Base-by-base conservation (phyloP, 2,888 invertebrate genomes). In the Drosophila prolongata region DNA sequence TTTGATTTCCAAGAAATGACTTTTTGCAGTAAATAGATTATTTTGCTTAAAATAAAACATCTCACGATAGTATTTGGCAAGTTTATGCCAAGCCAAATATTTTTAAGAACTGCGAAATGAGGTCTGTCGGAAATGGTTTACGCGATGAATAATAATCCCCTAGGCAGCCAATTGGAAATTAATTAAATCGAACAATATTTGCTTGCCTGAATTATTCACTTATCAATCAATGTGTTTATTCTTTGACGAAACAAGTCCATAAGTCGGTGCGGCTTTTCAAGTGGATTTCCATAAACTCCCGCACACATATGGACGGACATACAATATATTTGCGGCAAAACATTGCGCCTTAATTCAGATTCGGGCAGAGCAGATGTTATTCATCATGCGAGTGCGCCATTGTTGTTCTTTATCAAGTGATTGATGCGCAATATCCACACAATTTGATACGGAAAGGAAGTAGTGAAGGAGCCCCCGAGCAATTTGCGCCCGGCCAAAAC, bases 381-480 rank as follows among this genome's bases (percentile, higher is more conserved):
- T 76, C 76, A 80, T 72, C 72, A 72, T 73, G 44, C 54, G 84
- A 84, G 74, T 79, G 73, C 73, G 80, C 79, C 81, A 84, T 75
- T 83, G 82, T 85, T 83, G 87, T 76, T 80, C 72, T 67, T 81
- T 69, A 81, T 81, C 72, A 67, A 77, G 74, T 87, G 83, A 83
- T 83, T 83, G 83, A 83, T 83, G 83, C 62, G 79, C 76, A 72
- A 80, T 87, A 87, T 82, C 84, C 87, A 82, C 83, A 80, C 78
- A 80, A 78, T 78, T 83, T 65, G 71, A 80, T 83, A 82, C 53
- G 65, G 71, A 71, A 66, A 85, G 83, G 87, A 83, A 87, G 82
- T 81, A 55, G 71, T 75, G 72, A 83, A 78, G 66, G 71, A 69
- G 42, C 16, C 53, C 53, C 24, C 53, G 59, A 47, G 30, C 47